Evolutionary conservation across 1,140 invertebrate species (phyloP), one percentile per base, ranked within the genome.

Genomic region (Campoletis sonorensis): DNA sequence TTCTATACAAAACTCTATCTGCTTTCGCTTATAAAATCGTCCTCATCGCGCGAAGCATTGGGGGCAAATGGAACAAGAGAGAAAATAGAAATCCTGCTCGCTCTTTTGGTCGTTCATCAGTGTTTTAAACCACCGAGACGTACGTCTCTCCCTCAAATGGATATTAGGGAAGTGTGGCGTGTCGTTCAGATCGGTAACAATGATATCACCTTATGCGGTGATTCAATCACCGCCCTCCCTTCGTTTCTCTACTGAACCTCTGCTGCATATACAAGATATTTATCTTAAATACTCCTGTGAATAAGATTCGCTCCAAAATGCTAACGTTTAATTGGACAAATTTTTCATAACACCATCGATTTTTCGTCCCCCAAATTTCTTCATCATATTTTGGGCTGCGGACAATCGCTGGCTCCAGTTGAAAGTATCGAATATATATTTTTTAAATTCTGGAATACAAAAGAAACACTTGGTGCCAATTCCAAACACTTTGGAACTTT

Each of bases 41-140:
- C 37, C 76, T 78, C 76, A 26, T 37, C 21, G 13, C 5, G 54
- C 15, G n/a, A n/a, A n/a, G 15, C 8, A 45, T 30, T 13, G 10
- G 58, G 18, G 33, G 8, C 33, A 61, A 16, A 49, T 23, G 26
- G 18, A 33, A 70, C 67, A 70, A 37, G 73, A 77, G 23, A 37
- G 73, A 61, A 54, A 78, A 78, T 78, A 67, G 76, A 78, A 78
- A 78, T 78, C 33, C 51, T n/a, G 58, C 8, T 4, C 45, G 76
- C 58, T 26, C 54, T 58, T 67, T 4, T 49, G 76, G 76, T 45
- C 54, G 76, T 67, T 40, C 76, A 61, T 64, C 76, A 64, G 58
- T 78, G 76, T 78, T 78, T 64, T 78, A 78, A 78, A 78, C 76
- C 54, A 64, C 58, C 33, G 76, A 78, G 61, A 78, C 37, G 33